Base-by-base conservation (phyloP, 2,113 vertebrate genomes). In the Sinocyclocheilus rhinocerous region DNA sequence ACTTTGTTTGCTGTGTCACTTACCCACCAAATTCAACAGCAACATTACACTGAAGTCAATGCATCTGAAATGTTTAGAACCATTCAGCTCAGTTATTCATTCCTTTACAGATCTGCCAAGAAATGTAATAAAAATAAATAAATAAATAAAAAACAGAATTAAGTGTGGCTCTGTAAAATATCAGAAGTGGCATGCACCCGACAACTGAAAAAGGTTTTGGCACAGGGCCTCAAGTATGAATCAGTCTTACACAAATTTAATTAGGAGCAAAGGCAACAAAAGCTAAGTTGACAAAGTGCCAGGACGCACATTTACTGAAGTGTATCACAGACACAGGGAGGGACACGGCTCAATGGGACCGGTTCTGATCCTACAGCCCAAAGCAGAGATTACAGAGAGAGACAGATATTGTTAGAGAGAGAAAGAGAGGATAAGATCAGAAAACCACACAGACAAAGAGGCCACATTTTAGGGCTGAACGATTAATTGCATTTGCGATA, bases 331-430 rank as follows among this genome's bases (percentile, higher is more conserved):
- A 72, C 36, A 72, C 4, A 4, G 12, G n/a, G 63, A 4, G 12
- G n/a, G 63, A 52, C 63, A 70, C 20, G 20, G 81, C 65, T 83
- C 81, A 69, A 18, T 83, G 65, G 65, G 63, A 55, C 26, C 84
- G 73, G 85, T 79, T 89, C 86, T 90, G 90, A 89, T 92, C 91
- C 88, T 88, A 86, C 72, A 91, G 78, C 87, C 89, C 88, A 86
- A 89, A 91, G 89, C 89, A 90, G 87, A 89, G 86, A 69, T 65
- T 70, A 78, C 29, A 65, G 10, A 50, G 42, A 45, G 55, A 86
- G 76, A 86, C 26, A 59, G 8, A 9, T n/a, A 61, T 8, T 10
- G 57, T 10, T 10, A n/a, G 57, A 61, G 57, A 45, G 42, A 42
- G 39, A 42, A 42, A 22, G 55, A 59, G 7, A 59, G 57, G 22